Evolutionary conservation across 1,140 invertebrate species (phyloP).

Genomic region (Pemphigus obesinymphae): DNA sequence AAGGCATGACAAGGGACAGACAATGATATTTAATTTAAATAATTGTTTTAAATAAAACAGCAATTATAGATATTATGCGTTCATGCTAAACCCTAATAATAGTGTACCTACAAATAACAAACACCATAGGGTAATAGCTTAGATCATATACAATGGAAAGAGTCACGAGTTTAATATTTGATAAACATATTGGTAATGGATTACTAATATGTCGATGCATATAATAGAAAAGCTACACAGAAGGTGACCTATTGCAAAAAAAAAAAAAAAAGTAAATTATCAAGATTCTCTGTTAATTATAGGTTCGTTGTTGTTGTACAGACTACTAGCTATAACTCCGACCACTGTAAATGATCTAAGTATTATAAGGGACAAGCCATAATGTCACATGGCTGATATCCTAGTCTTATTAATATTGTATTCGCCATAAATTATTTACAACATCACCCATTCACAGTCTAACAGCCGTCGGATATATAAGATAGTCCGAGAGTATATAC

Average conservation of each 20-base stretch:
- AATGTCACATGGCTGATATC: not conserved
- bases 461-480: not conserved
- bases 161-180: no score
- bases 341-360: no score
- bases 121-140: not conserved
- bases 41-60: not conserved
- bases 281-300: no score
- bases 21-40: not conserved
- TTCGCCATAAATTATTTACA: constrained; percentile 15
- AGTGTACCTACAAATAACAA: not conserved
- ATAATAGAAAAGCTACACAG: no score
- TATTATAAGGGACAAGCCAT: not conserved
- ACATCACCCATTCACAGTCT: not conserved
- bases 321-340: no score
- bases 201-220: no score
- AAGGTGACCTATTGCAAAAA: no score
- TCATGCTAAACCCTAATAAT: not conserved
- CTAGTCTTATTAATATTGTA: not conserved
- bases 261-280: no score
- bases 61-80: not conserved
- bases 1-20: constrained; percentile 36
- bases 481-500: not conserved
- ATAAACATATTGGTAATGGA: no score
- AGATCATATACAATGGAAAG: no score
- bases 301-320: no score